These are phyloP conservation scores for Sinocyclocheilus rhinocerous DNA, from an alignment of 2,113 vertebrate genomes.

Conservation along the genomic window DNA sequence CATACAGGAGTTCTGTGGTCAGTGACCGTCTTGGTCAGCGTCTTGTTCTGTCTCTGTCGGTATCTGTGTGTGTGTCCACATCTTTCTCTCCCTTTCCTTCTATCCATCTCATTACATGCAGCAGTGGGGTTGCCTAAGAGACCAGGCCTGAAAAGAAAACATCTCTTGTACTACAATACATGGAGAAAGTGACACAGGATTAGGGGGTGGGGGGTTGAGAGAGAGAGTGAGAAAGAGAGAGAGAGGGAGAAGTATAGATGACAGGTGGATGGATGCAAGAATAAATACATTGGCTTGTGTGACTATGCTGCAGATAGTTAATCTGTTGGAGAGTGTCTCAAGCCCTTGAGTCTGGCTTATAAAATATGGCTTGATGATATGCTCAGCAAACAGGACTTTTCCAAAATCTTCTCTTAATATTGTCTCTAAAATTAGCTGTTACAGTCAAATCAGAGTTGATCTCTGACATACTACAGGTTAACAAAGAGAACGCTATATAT, in stretches of 20 bases:
- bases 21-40: conserved; percentile 41
- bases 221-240: conserved; percentile 44
- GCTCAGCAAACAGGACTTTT: neutral
- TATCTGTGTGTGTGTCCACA: conserved; percentile 64
- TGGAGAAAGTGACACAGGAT: conserved; percentile 73
- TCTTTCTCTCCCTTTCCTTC: conserved; percentile 65
- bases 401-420: neutral
- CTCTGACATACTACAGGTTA: neutral
- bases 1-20: conserved; percentile 37
- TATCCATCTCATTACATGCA: conserved; percentile 81
- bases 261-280: conserved; percentile 63
- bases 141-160: conserved; percentile 79
- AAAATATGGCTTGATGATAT: conserved; percentile 36
- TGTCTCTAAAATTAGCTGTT: neutral
- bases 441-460: neutral
- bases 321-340: conserved; percentile 40
- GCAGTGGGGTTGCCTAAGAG: conserved; percentile 82
- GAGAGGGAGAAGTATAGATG: conserved; percentile 61
- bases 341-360: conserved; percentile 32
- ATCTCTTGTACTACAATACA: conserved; percentile 80
- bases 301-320: conserved; percentile 42
- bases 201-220: conserved; percentile 61
- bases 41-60: conserved; percentile 64
- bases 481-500: neutral
- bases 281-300: conserved; percentile 46